Conservation (phyloP, 2,888 invertebrate genomes). For the Hirtodrosophila trivittata region DNA sequence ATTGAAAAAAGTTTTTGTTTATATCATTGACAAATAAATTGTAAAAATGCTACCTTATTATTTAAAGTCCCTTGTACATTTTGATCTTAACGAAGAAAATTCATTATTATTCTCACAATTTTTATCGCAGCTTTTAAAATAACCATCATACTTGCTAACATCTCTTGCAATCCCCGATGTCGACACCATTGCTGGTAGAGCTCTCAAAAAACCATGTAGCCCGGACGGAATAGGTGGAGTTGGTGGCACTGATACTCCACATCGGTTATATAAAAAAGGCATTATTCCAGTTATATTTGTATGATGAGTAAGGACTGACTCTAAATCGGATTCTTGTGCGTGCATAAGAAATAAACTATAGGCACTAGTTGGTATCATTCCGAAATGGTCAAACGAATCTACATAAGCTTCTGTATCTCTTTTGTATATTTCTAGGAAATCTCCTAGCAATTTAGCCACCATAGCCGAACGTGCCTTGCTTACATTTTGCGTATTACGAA, state of each 20-base stretch:
- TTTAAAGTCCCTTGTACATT: slow-evolving; percentile 42
- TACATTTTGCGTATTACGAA: slow-evolving; percentile 85
- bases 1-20: too few relatives aligned
- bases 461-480: slow-evolving; percentile 93
- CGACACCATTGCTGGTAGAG: slow-evolving; percentile 82
- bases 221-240: slow-evolving; percentile 84
- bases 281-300: slow-evolving; percentile 83
- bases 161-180: slow-evolving; percentile 69
- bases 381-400: slow-evolving; percentile 88
- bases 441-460: slow-evolving; percentile 91
- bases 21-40: too few relatives aligned
- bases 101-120: slow-evolving; percentile 50
- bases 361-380: slow-evolving; percentile 84
- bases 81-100: slow-evolving; percentile 42
- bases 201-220: slow-evolving; percentile 82
- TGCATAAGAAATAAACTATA: slow-evolving; percentile 87
- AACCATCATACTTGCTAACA: slow-evolving; percentile 75
- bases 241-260: slow-evolving; percentile 79
- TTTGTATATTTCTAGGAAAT: slow-evolving; percentile 93
- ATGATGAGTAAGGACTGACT: slow-evolving; percentile 81
- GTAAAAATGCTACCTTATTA: too few relatives aligned
- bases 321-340: slow-evolving; percentile 84
- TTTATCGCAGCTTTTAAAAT: slow-evolving; percentile 65
- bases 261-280: slow-evolving; percentile 83
- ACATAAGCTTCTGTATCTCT: slow-evolving; percentile 91